A percentile compares a stretch with the other conserved stretches of the same genome.
Conservation (phyloP, 1,140 invertebrate genomes). For the Antheraea mylitta region DNA sequence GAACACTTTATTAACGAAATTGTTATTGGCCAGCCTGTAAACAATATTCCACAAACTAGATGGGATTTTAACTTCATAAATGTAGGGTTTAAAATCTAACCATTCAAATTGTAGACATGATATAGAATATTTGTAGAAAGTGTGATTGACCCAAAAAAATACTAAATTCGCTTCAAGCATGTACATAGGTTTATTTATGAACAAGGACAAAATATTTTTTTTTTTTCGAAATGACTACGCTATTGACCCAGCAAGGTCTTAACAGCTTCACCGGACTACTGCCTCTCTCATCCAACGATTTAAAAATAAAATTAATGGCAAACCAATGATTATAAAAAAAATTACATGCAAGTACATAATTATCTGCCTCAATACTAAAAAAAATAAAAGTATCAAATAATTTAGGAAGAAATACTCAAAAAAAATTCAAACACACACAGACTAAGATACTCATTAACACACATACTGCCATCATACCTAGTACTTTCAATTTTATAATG, state of each 20-base stretch:
- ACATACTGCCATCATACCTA: too few species aligned
- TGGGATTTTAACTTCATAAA: conserved; percentile 19
- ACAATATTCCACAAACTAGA: conserved; percentile 17
- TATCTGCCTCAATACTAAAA: too few species aligned
- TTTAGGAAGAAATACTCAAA: too few species aligned
- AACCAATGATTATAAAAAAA: conserved; percentile 1
- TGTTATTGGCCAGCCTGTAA: conserved; percentile 15
- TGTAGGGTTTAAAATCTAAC: conserved; percentile 19
- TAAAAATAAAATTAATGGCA: conserved; percentile 19
- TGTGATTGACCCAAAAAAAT: neutral
- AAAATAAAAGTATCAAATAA: too few species aligned
- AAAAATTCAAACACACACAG: too few species aligned
- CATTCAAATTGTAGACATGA: conserved; percentile 21
- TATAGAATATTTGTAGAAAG: conserved; percentile 11
- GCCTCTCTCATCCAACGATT: too few species aligned
- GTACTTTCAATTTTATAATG: too few species aligned
- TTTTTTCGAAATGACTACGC: too few species aligned
- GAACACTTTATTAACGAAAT: conserved; percentile 24
- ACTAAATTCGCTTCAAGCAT: conserved; percentile 16
- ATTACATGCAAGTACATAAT: too few species aligned
- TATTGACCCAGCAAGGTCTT: too few species aligned
- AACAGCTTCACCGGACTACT: too few species aligned
- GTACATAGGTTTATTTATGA: conserved; percentile 21
- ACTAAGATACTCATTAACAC: too few species aligned
- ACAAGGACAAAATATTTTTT: conserved; percentile 16